Base-by-base conservation (phyloP, 1,140 invertebrate genomes). In the Samia ricini region DNA sequence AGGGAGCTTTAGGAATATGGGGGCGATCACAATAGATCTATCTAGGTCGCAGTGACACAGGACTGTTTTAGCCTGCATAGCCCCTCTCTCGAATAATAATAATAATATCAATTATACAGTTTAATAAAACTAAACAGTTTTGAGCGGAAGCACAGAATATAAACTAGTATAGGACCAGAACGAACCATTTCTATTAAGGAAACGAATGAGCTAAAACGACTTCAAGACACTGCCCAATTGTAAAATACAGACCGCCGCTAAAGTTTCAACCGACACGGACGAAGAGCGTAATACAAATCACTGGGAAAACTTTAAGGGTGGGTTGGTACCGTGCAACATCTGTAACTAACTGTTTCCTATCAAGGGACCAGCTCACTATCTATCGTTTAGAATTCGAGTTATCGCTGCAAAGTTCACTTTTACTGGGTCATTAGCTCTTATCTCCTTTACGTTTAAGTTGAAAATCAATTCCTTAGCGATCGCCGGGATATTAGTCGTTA, bases 311-410 rank as follows among this genome's bases (percentile, higher is more conserved):
- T 67, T 67, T 60, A 54, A 33, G 33, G 36, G 23, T 33, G 60
- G n/a, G n/a, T n/a, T n/a, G n/a, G n/a, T n/a, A n/a, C n/a, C 59
- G 65, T 62, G 50, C 56, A 72, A 69, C 64, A 69, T 64, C 67
- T 69, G 67, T 64, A 72, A 69, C 68, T 73, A 66, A 61, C 68
- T 63, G 61, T 51, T 48, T 22, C 65, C 65, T 67, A 63, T 67
- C 65, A 59, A 36, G 19, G 56, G 62, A n/a, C n/a, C n/a, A 67
- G 49, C 61, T 60, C 51, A 63, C 56, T 67, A 67, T 67, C 65
- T 67, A 67, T 69, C 68, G 66, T 64, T 74, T 58, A 68, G 66
- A 66, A 68, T 52, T 61, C 61, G 59, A 71, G 66, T 68, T 68
- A 70, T 70, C 59, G 55, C 63, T 29, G 26, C 18, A 26, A 12